Percentiles rank a stretch among this genome's conserved stretches.
Evolutionary conservation across 2,797 vertebrate genomes (phyloP).

Genomic region (Pseudomugil tenellus): DNA sequence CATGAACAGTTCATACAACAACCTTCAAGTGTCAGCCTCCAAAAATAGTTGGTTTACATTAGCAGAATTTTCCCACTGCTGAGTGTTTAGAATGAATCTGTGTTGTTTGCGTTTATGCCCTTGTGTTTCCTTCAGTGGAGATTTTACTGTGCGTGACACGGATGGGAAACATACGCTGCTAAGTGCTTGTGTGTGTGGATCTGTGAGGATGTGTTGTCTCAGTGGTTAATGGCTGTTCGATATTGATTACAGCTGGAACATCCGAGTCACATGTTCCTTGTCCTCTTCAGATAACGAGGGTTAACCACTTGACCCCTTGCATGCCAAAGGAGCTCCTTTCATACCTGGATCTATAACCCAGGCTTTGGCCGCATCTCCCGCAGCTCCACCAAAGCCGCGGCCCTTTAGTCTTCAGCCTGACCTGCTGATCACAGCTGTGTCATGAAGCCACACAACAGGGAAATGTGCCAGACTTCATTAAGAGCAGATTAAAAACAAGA

Average conservation of each 20-base stretch:
- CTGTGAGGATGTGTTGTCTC: slow-evolving; percentile 55
- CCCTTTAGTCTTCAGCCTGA: slow-evolving; percentile 46
- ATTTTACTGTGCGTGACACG: slow-evolving; percentile 40
- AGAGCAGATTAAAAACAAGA: slow-evolving; percentile 69
- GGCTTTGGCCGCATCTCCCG: slow-evolving; percentile 25
- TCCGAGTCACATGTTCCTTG: slow-evolving; percentile 65
- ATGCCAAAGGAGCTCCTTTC: slow-evolving; percentile 58
- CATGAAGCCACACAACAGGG: slow-evolving; percentile 58
- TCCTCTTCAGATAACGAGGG: slow-evolving; percentile 74
- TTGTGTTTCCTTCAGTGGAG: slow-evolving; percentile 52
- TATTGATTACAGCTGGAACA: slow-evolving; percentile 77
- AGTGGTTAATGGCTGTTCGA: slow-evolving; percentile 74
- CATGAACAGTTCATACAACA: slow-evolving; percentile 63
- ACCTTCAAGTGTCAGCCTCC: slow-evolving; percentile 60
- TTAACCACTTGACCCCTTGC: slow-evolving; percentile 77
- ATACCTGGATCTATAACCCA: slow-evolving; percentile 44
- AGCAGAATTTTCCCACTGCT: slow-evolving; percentile 67
- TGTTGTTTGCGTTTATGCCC: slow-evolving; percentile 67
- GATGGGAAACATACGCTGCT: slow-evolving; percentile 46
- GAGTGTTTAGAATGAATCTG: slow-evolving; percentile 60
- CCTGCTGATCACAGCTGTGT: slow-evolving; percentile 54
- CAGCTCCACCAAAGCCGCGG: slow-evolving; percentile 24
- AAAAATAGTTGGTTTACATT: slow-evolving; percentile 74
- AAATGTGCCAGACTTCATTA: slow-evolving; percentile 71
- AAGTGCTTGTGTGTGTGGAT: slow-evolving; percentile 35